Evolutionary conservation across 1,140 invertebrate species (phyloP), one percentile per base, ranked within the genome.

Genomic region (Brachystomella parvula): DNA sequence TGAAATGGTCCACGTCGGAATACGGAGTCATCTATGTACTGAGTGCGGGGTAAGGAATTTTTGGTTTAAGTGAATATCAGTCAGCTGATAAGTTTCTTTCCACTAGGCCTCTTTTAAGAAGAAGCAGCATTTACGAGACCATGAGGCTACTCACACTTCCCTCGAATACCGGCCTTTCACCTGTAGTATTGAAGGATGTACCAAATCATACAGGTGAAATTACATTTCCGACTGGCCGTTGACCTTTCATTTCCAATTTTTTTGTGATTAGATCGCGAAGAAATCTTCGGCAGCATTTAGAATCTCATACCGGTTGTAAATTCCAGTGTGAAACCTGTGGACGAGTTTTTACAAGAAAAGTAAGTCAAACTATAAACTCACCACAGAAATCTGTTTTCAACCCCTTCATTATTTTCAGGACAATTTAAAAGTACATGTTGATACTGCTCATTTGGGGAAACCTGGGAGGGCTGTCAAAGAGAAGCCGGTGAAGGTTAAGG

Each of bases 241-340:
- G n/a, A n/a, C n/a, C n/a, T n/a, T n/a, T n/a, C n/a, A n/a, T n/a
- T n/a, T 44, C n/a, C 39, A 44, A n/a, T 44, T 9, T 44, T 44
- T 44, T 44, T 44, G 39, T 44, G 39, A 44, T 44, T 24, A 53
- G 49, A 26, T 53, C 49, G 24, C 12, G 24, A 24, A 53, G 49
- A 53, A 53, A 53, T 24, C 24, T 53, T 19, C 49, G 49, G 12
- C 49, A 53, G 21, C 49, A 53, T 53, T 26, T 53, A 53, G 49
- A 53, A 53, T 12, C 49, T 15, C 49, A 53, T 24, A 26, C 49
- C 12, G 24, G 24, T 26, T 53, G 49, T 24, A 53, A 53, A 53
- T 53, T 53, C 49, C 49, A 53, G 24, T 53, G 49, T 24, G 49
- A 53, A 53, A 53, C 49, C 24, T 53, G 49, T 24, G 49, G 49